Base-by-base conservation (phyloP, 1,140 invertebrate genomes). In the Microplitis demolitor region DNA sequence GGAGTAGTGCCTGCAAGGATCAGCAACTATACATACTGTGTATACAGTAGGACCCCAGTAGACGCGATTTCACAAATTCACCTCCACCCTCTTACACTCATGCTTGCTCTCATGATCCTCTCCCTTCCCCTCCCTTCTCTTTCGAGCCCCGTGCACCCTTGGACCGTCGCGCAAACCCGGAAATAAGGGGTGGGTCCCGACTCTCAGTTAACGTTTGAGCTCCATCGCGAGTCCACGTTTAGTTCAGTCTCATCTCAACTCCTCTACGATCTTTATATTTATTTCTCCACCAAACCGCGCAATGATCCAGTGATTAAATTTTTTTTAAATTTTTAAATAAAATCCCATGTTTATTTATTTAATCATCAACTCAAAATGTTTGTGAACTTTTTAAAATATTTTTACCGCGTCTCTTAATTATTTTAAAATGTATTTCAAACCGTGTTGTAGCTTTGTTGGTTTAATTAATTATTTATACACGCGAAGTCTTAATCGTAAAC, bases 181-280 rank as follows among this genome's bases (percentile, higher is more conserved):
- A 77, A 76, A 79, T 77, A 74, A 84, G 83, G 84, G 84, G 79
- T 84, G 81, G 82, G 72, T 83, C 77, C 78, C 76, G 9, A n/a
- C 74, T 67, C 76, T 74, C 78, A 76, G 77, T 79, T 79, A 78
- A 78, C 79, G 77, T 78, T 79, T 74, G 75, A 75, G 76, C 78
- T 67, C 75, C 50, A n/a, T 8, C n/a, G 24, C 37, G 37, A 50
- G 16, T 11, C 6, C 14, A 39, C 14, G 4, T 34, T n/a, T 13
- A 37, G 34, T 58, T 56, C 54, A 39, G 11, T 39, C 39, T 70
- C 9, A 14, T 4, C 35, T 63, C n/a, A 8, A 37, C 45, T 50
- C 6, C 45, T 50, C 13, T 50, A 50, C 6, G 6, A 8, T 8
- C 6, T 13, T 50, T 8, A 50, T 0, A 50, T 50, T 50, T 8